Evolutionary conservation across 2,113 vertebrate genomes (phyloP), one percentile per base, ranked within the genome.

Genomic region (Lathamus discolor): DNA sequence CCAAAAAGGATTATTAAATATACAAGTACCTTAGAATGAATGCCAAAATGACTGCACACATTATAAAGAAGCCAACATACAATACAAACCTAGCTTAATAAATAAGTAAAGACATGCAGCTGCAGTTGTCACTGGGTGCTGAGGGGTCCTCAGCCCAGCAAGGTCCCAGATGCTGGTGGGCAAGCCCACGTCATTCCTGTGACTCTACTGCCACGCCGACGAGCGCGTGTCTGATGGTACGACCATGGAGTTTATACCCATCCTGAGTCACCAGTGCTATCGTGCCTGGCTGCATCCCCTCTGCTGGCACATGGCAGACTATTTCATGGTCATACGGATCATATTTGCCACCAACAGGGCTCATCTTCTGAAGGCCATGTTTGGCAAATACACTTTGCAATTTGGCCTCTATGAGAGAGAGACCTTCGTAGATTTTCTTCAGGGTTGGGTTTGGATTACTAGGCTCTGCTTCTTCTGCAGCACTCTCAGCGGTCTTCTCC

Each of bases 291-390:
- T 98, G 97, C n/a, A 98, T 75, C 28, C 98, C 98, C 68, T 98
- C 98, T 2, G 98, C 98, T 4, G 98, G 98, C 44, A 98, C 98
- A 9, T 98, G 99, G 90, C 98, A 98, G 59, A 98, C 96, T 52
- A 99, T 98, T 96, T 99, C 98, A 41, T 99, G 99, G 57, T 98
- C 97, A 13, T 99, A 98, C 1, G 98, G 98, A 88, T 99, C 98
- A 4, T 99, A 99, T 46, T 95, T 96, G 83, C 97, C 97, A 20
- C 98, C 99, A 2, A 99, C 90, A 0, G 98, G 98, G 43, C 92
- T 97, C 98, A 99, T 99, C 95, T 99, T 99, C 83, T 98, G 98
- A 78, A 99, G 98, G 84, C 99, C 99, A 2, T 99, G 98, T 73
- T 99, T 99, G 87, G 97, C 95, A 82, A 99, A 99, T 13, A 99